phyloP scores from a whole-genome alignment of 2,113 vertebrate genomes.

The Acanthisitta chloris region DNA sequence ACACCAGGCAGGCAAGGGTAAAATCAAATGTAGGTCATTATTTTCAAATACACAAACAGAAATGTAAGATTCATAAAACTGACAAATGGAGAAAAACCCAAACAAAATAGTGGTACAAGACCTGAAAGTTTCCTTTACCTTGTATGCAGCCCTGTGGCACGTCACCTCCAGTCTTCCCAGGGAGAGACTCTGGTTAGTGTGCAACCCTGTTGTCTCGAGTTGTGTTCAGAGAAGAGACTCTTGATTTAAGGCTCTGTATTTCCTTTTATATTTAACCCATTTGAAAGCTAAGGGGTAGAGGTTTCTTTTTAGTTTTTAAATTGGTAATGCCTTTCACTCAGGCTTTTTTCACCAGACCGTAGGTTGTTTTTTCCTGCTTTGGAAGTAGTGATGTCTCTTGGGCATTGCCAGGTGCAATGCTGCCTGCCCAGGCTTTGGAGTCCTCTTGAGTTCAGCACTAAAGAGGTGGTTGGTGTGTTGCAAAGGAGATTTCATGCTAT shows the following conservation, averaged over 20 bases:
- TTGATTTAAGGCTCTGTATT: not conserved
- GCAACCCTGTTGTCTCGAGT: not conserved
- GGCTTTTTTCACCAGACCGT: not conserved
- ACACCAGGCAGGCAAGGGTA: not conserved
- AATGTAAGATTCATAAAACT: not conserved
- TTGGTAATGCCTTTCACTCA: fast-evolving
- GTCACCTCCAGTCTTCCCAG: not conserved
- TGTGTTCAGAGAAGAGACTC: not conserved
- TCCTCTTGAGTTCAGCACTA: not conserved
- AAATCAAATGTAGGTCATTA: not conserved
- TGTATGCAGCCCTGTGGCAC: not conserved
- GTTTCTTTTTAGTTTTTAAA: not conserved
- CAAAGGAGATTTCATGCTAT: not conserved
- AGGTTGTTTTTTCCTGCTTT: not conserved
- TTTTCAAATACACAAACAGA: not conserved
- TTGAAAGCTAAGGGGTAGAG: not conserved
- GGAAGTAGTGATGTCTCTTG: not conserved
- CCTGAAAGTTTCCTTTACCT: not conserved
- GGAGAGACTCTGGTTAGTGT: not conserved
- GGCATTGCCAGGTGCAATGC: not conserved
- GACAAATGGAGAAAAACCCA: fast-evolving
- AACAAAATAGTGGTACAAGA: not conserved
- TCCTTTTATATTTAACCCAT: not conserved
- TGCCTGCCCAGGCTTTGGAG: not conserved
- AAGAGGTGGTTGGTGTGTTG: not conserved